Conservation (phyloP, 2,888 invertebrate species). For the Acanthosepion pharaonis region DNA sequence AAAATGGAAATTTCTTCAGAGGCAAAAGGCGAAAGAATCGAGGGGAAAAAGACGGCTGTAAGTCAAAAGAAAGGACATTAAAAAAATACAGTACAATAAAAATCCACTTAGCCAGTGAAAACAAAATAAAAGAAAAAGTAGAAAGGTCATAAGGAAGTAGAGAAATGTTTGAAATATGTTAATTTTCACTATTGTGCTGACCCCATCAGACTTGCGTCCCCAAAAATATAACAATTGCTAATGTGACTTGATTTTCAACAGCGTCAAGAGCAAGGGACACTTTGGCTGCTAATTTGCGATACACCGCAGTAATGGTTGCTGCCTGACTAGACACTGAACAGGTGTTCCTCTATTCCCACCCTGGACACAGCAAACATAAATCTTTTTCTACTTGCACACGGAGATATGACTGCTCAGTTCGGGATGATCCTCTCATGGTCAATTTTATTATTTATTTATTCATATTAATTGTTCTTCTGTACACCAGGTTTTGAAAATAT, state of each 20-base stretch:
- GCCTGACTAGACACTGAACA: neutral
- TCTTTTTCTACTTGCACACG: neutral
- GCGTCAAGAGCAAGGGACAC: neutral
- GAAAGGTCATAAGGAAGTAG: neutral
- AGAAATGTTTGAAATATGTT: slow-evolving; percentile 33
- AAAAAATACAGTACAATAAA: neutral
- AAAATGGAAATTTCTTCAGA: neutral
- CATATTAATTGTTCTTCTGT: too few species aligned
- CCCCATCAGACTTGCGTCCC: neutral
- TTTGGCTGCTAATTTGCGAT: neutral
- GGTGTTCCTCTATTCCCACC: neutral
- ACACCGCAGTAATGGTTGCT: neutral
- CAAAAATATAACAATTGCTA: neutral
- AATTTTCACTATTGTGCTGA: neutral
- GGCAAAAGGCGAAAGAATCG: neutral
- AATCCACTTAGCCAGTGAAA: neutral
- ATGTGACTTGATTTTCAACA: neutral
- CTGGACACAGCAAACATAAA: neutral
- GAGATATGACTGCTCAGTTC: neutral
- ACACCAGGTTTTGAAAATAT: too few species aligned
- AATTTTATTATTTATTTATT: neutral
- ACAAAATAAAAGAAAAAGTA: neutral
- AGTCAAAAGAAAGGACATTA: neutral
- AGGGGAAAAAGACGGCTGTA: neutral
- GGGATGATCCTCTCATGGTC: neutral